A percentile compares a stretch with the other conserved stretches of the same genome.
Evolutionary conservation across 2,888 invertebrate species (phyloP).

Genomic region (Ennomos quercinarius): DNA sequence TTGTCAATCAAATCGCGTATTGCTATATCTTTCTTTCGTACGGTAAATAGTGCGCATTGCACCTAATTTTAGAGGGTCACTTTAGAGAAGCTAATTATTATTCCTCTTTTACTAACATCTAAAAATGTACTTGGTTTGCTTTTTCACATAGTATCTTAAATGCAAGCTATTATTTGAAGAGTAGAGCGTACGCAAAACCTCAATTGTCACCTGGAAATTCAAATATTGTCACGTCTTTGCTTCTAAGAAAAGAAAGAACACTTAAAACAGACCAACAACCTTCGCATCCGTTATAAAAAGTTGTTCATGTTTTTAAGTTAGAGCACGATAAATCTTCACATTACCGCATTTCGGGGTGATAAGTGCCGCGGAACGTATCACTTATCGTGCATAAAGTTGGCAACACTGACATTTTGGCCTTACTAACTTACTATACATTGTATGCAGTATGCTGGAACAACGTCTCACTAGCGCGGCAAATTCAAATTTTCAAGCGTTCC

Average conservation of each 20-base stretch:
- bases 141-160: too few species aligned
- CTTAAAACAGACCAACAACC: slow-evolving; percentile 27
- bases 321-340: slow-evolving; percentile 39
- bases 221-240: slow-evolving; percentile 1
- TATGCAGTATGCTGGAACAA: slow-evolving; percentile 19
- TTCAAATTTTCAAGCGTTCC: too few species aligned
- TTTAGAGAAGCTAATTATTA: not conserved
- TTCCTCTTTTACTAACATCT: too few species aligned
- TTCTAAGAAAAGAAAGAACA: slow-evolving; percentile 5
- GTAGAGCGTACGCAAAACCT: too few species aligned
- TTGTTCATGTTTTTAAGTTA: slow-evolving; percentile 42
- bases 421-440: slow-evolving; percentile 2
- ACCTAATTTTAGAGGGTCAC: too few species aligned
- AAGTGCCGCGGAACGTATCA: slow-evolving; percentile 41
- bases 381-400: slow-evolving; percentile 41
- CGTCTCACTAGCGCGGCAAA: too few species aligned
- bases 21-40: too few species aligned
- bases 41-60: too few species aligned
- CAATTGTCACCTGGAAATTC: too few species aligned
- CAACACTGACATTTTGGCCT: slow-evolving; percentile 35
- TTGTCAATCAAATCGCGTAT: too few species aligned
- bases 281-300: slow-evolving; percentile 28
- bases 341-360: slow-evolving; percentile 41
- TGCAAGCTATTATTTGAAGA: too few species aligned
- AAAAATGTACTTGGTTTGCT: too few species aligned